Evolutionary conservation across 2,113 vertebrate genomes (phyloP).

Genomic region (Bufo gargarizans): DNA sequence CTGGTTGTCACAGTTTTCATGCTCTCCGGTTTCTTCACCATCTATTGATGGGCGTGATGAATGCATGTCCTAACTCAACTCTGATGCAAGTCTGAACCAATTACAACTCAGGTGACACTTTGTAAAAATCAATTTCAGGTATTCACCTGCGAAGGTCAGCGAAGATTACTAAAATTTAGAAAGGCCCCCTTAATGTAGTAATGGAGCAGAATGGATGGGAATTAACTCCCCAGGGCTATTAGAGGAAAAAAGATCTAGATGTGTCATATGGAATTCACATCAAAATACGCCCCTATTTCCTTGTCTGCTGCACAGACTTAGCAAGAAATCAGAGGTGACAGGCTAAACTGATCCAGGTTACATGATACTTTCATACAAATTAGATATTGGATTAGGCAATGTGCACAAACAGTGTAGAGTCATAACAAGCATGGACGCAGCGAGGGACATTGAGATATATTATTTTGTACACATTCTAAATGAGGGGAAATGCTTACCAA

Average conservation of each 20-base stretch:
- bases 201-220: slow-evolving; percentile 48
- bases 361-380: slow-evolving; percentile 30
- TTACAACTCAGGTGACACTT: slow-evolving; percentile 67
- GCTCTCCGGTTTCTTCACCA: background rate
- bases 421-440: background rate
- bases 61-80: slow-evolving; percentile 64
- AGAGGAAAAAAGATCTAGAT: slow-evolving; percentile 59
- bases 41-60: slow-evolving; percentile 63
- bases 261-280: slow-evolving; percentile 57
- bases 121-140: slow-evolving; percentile 67
- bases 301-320: slow-evolving; percentile 6
- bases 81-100: slow-evolving; percentile 65
- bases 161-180: slow-evolving; percentile 63
- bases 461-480: background rate
- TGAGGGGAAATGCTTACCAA: background rate
- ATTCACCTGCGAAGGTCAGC: slow-evolving; percentile 64
- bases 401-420: background rate
- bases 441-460: background rate
- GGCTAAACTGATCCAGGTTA: slow-evolving; percentile 25
- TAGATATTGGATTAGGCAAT: slow-evolving; percentile 30
- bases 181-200: slow-evolving; percentile 59
- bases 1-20: background rate
- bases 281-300: slow-evolving; percentile 47
- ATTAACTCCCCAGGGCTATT: slow-evolving; percentile 59
- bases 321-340: slow-evolving; percentile 41